A percentile compares a stretch with the other conserved stretches of the same genome.
These are phyloP conservation scores for Aplysina aerophoba DNA, from an alignment of 37 sponge, comb jelly and placozoan species.

Conservation along the genomic window DNA sequence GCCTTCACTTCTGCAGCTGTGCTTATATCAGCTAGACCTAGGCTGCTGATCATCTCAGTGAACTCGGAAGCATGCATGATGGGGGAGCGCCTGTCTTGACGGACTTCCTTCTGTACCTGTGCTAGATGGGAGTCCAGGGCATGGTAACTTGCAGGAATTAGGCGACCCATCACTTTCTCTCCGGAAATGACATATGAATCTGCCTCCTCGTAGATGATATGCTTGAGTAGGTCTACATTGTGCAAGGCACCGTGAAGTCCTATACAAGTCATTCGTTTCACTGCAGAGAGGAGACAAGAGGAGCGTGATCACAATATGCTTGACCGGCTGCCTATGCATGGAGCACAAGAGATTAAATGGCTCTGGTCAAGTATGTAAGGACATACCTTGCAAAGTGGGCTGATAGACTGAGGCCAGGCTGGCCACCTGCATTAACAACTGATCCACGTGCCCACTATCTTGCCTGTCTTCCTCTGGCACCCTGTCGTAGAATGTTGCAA, in stretches of 20 bases:
- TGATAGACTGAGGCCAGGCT: slow-evolving; percentile 38
- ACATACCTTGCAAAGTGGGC: slow-evolving; percentile 57
- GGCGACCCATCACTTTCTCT: slow-evolving; percentile 59
- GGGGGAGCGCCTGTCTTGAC: slow-evolving; percentile 25
- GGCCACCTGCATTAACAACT: slow-evolving; percentile 49
- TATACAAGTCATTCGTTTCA: slow-evolving; percentile 38
- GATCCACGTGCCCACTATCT: slow-evolving; percentile 20
- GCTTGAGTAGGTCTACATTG: too few relatives aligned
- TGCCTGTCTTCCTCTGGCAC: slow-evolving; percentile 57
- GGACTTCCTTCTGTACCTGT: slow-evolving; percentile 21
- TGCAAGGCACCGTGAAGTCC: slow-evolving; percentile 50
- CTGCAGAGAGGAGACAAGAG: background rate
- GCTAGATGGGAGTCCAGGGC: slow-evolving; percentile 46
- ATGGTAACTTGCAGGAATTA: slow-evolving; percentile 67
- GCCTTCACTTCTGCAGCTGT: background rate
- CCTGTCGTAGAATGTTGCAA: slow-evolving; percentile 87
- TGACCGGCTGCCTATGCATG: too few relatives aligned
- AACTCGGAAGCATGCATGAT: slow-evolving; percentile 49
- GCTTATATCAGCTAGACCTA: background rate
- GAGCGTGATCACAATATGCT: background rate
- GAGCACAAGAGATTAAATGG: too few relatives aligned
- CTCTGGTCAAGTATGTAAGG: background rate
- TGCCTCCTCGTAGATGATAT: too few relatives aligned
- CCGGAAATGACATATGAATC: background rate
- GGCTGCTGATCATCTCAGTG: background rate